phyloP scores from a whole-genome alignment of 2,888 invertebrate genomes.

The Polyommatus iphigenia region DNA sequence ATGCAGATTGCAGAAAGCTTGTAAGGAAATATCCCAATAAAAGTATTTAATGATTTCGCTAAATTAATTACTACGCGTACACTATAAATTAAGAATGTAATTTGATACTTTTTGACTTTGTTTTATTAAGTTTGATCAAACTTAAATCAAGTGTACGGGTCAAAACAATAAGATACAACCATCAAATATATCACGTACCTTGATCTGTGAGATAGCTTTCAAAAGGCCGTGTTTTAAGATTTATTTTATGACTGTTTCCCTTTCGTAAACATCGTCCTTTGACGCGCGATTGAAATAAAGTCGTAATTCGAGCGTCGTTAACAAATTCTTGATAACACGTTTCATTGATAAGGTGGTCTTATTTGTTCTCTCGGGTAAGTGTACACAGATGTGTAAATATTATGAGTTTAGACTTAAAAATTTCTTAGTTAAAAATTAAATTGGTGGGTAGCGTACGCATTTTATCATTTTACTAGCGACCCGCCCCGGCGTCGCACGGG shows the following conservation, averaged over 20 bases:
- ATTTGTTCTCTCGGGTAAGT: conserved; percentile 3
- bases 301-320: conserved; percentile 1
- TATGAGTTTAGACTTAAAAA: too few species aligned
- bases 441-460: too few species aligned
- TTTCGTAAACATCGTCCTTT: conserved; percentile 21
- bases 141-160: conserved; percentile 17
- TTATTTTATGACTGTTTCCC: conserved; percentile 49
- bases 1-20: neutral
- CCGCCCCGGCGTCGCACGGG: too few species aligned
- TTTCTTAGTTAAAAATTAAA: too few species aligned
- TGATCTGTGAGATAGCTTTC: conserved; percentile 46
- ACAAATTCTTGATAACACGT: neutral
- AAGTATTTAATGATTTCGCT: neutral
- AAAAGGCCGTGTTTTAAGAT: conserved; percentile 48
- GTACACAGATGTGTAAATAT: neutral
- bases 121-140: neutral
- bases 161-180: conserved; percentile 13
- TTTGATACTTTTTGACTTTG: neutral
- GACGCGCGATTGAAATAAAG: conserved; percentile 8
- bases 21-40: neutral
- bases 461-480: too few species aligned
- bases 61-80: neutral
- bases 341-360: conserved; percentile 15
- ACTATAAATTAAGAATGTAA: conserved; percentile 6
- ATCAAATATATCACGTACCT: conserved; percentile 36